Evolutionary conservation across 2,888 invertebrate species (phyloP).

Genomic region (Mystacides longicornis): DNA sequence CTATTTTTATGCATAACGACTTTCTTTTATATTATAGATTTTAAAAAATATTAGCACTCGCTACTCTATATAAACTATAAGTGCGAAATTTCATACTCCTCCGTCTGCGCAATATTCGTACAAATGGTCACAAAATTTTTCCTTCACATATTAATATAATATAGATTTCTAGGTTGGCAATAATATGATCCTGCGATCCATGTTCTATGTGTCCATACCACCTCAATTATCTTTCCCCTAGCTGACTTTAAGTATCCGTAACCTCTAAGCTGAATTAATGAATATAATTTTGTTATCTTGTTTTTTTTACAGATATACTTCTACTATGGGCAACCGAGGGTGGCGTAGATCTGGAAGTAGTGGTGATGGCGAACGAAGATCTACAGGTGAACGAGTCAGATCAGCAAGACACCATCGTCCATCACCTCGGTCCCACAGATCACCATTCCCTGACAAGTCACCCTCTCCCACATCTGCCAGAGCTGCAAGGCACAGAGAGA

Average conservation of each 20-base stretch:
- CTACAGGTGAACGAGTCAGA: conserved; percentile 33
- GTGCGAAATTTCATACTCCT: too few relatives aligned
- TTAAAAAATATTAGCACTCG: too few relatives aligned
- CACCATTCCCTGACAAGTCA: conserved; percentile 27
- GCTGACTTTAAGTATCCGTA: not conserved
- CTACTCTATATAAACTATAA: too few relatives aligned
- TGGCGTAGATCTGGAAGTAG: conserved; percentile 43
- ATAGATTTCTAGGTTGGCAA: too few relatives aligned
- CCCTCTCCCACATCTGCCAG: conserved; percentile 27
- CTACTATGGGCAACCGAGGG: conserved; percentile 39
- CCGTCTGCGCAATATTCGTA: too few relatives aligned
- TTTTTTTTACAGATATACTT: conserved; percentile 34
- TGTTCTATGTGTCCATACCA: not conserved
- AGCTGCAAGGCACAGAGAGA: conserved; percentile 27
- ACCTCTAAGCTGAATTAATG: too few relatives aligned
- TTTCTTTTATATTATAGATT: too few relatives aligned
- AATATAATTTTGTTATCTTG: not conserved
- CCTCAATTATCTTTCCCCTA: not conserved
- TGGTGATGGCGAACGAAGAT: conserved; percentile 45
- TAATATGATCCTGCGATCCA: too few relatives aligned
- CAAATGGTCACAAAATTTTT: too few relatives aligned
- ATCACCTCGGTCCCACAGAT: conserved; percentile 26
- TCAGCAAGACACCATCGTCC: conserved; percentile 22
- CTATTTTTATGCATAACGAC: too few relatives aligned
- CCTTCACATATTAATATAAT: too few relatives aligned